Evolutionary conservation across 2,888 invertebrate genomes (phyloP).

Genomic region (Aphodius sticticus): DNA sequence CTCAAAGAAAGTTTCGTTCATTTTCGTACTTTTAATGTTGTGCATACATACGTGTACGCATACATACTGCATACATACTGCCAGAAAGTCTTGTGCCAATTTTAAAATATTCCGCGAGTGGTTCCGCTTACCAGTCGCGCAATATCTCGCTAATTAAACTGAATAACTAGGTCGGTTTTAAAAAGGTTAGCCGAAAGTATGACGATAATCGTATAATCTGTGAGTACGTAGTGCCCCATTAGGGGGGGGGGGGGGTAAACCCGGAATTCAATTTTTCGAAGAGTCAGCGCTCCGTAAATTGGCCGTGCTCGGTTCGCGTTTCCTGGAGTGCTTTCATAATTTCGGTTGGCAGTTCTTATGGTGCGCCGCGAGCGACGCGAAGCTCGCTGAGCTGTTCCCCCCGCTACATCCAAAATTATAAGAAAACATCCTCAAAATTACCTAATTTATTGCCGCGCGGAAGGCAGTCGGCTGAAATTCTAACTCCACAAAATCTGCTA

Average conservation of each 20-base stretch:
- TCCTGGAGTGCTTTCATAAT: neutral
- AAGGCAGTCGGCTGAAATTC: neutral
- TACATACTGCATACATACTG: too few relatives aligned
- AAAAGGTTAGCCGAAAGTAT: neutral
- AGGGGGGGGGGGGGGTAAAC: neutral
- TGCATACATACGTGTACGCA: too few relatives aligned
- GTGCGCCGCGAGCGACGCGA: neutral
- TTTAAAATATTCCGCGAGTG: neutral
- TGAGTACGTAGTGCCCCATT: neutral
- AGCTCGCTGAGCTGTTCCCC: neutral
- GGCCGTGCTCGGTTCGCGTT: neutral
- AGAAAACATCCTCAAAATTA: conserved; percentile 4
- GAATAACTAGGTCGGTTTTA: neutral
- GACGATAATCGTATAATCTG: neutral
- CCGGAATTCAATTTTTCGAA: conserved; percentile 4
- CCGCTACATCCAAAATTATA: neutral
- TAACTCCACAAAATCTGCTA: neutral
- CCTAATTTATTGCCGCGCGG: neutral
- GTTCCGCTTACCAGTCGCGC: neutral
- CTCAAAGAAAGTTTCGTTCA: too few relatives aligned
- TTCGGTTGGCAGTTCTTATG: neutral
- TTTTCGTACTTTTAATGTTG: too few relatives aligned
- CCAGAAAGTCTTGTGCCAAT: too few relatives aligned
- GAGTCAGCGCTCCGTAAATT: neutral
- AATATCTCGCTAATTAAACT: neutral